Evolutionary conservation across 2,888 invertebrate species (phyloP), one percentile per base, ranked within the genome.

Genomic region (Xylophagus ater): DNA sequence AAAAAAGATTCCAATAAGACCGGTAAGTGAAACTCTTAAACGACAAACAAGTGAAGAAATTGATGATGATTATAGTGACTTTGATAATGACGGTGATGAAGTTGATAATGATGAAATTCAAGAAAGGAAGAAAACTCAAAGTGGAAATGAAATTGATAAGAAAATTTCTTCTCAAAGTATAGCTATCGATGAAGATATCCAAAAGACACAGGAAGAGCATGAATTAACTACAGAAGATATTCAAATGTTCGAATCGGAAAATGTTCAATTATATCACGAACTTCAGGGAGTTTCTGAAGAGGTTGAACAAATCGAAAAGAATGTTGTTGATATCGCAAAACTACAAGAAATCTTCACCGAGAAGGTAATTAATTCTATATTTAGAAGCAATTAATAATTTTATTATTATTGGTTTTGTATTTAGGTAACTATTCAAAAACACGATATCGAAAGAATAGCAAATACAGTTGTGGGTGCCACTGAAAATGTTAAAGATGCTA

Each of bases 311-410:
- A 87, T 89, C 53, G 86, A 86, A 55, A 82, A 78, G 53, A 93
- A 93, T 69, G 93, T 98, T 1, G 80, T 93, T 1, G 90, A 94
- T 58, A 94, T 98, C 53, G 88, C 94, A 3, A 85, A 88, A 59
- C 67, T 98, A 18, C 97, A 98, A 60, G 88, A 94, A 62, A 78
- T 93, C 48, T 94, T 98, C 55, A 87, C 94, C 9, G 96, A 97
- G 73, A 97, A 84, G 77, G 75, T 74, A 52, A 31, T 17, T 33
- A 30, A 13, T 21, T 24, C 17, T 17, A 19, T 14, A 28, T 10
- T 17, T 7, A n/a, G n/a, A n/a, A n/a, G n/a, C n/a, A n/a, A n/a
- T n/a, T n/a, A n/a, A n/a, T n/a, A n/a, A n/a, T n/a, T n/a, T n/a
- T n/a, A n/a, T n/a, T n/a, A 8, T 10, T 23, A 23, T 23, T 23